phyloP scores from a whole-genome alignment of 2,113 vertebrate genomes.

The Athene cunicularia region DNA sequence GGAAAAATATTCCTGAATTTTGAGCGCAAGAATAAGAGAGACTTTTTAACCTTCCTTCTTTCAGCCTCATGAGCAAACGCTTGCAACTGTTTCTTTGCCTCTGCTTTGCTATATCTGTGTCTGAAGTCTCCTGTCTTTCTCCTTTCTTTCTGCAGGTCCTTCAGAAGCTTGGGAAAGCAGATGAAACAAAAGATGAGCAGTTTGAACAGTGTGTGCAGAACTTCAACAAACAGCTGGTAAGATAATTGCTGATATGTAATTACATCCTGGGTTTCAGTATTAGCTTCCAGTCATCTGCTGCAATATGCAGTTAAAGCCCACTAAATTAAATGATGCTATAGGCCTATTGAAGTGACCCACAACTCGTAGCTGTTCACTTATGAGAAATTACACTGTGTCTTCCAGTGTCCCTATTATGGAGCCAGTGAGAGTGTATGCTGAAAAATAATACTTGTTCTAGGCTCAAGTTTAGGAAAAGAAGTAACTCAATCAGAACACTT shows the following conservation, averaged over 20 bases:
- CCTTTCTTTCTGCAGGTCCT: slow-evolving; percentile 81
- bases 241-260: not conserved
- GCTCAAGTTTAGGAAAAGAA: not conserved
- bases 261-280: not conserved
- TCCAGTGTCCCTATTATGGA: not conserved
- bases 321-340: not conserved
- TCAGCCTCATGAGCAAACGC: not conserved
- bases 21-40: not conserved
- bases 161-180: slow-evolving; percentile 97
- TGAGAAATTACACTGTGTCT: not conserved
- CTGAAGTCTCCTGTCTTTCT: not conserved
- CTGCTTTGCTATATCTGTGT: not conserved
- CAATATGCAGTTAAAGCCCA: not conserved
- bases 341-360: not conserved
- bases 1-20: not conserved
- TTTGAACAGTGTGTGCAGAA: slow-evolving; percentile 97
- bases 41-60: not conserved
- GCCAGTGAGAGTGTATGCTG: not conserved
- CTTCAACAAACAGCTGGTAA: slow-evolving; percentile 97
- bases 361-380: not conserved
- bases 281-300: not conserved
- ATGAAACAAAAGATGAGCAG: slow-evolving; percentile 95
- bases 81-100: not conserved
- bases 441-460: not conserved
- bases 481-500: not conserved